Percentiles rank a stretch among this genome's conserved stretches.
These are phyloP conservation scores for Pygoscelis antarcticus DNA, from an alignment of 2,113 vertebrate species.

Conservation along the genomic window DNA sequence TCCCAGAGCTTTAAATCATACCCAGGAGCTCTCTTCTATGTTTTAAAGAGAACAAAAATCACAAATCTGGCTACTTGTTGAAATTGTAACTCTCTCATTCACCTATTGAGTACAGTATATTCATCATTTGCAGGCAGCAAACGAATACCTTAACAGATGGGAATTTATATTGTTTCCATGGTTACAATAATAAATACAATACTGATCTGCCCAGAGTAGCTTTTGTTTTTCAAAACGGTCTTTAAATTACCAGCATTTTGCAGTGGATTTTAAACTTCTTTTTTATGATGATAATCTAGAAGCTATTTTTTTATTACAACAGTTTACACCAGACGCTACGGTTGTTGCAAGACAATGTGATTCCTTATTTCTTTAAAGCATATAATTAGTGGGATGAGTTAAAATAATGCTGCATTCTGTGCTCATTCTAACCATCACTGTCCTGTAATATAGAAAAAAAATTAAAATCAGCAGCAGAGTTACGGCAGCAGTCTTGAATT, in stretches of 20 bases:
- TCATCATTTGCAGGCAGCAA: slow-evolving; percentile 45
- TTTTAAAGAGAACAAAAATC: slow-evolving; percentile 21
- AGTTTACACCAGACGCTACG: neutral
- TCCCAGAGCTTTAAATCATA: neutral
- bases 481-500: neutral
- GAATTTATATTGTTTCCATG: slow-evolving; percentile 66
- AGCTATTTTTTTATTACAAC: neutral
- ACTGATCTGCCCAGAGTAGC: slow-evolving; percentile 31
- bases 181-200: slow-evolving; percentile 61
- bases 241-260: slow-evolving; percentile 41
- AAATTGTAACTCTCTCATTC: slow-evolving; percentile 43
- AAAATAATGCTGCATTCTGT: neutral
- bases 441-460: neutral
- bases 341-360: neutral
- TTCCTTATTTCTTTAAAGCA: neutral
- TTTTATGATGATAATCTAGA: neutral
- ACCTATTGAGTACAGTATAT: slow-evolving; percentile 21
- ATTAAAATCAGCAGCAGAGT: neutral
- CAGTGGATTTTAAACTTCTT: slow-evolving; percentile 2
- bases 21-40: neutral
- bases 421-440: neutral
- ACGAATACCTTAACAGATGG: slow-evolving; percentile 47
- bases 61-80: slow-evolving; percentile 5
- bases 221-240: slow-evolving; percentile 34
- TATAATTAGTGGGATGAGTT: neutral